Evolutionary conservation across 1,140 invertebrate genomes (phyloP), one percentile per base, ranked within the genome.

Genomic region (Archegozetes longisetosus): DNA sequence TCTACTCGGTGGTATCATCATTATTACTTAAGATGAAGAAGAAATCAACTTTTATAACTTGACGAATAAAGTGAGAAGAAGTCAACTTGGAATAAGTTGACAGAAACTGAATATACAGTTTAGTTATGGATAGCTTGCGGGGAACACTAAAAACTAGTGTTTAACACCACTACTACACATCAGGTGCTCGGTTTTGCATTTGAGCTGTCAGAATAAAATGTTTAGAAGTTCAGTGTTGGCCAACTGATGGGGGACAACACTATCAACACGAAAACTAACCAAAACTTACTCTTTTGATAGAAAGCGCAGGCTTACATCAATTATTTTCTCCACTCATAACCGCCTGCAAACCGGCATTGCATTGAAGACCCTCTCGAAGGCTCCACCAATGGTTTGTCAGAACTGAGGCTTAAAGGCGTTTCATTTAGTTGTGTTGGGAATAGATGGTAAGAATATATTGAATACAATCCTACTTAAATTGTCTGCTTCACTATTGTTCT

Each of bases 1-100:
- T 57, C 55, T 24, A 23, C 46, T 57, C 17, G 32, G 55, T 48
- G 55, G 55, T 24, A 57, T 32, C 55, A 57, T 57, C 55, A 57
- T 57, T 27, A 40, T 40, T 9, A 40, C 6, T 40, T 6, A 9
- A 17, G 17, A 40, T 40, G 17, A 40, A 40, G 6, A 40, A 9
- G 32, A 40, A 40, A 40, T 9, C 17, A 17, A 9, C 17, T 40
- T 6, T 40, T 17, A 40, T 9, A 40, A 40, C 32, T 40, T 40
- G 32, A n/a, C 32, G 17, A 40, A 40, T 40, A 40, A 40, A 40
- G 32, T 40, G 6, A n/a, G n/a, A n/a, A n/a, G n/a, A n/a, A n/a
- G n/a, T n/a, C n/a, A n/a, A n/a, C 32, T 9, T 40, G 17, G 17
- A 40, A 9, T 9, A 9, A 40, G 32, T 40, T 6, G 17, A 40